Evolutionary conservation across 2,888 invertebrate species (phyloP), one percentile per base, ranked within the genome.

Genomic region (Eupithecia centaureata): DNA sequence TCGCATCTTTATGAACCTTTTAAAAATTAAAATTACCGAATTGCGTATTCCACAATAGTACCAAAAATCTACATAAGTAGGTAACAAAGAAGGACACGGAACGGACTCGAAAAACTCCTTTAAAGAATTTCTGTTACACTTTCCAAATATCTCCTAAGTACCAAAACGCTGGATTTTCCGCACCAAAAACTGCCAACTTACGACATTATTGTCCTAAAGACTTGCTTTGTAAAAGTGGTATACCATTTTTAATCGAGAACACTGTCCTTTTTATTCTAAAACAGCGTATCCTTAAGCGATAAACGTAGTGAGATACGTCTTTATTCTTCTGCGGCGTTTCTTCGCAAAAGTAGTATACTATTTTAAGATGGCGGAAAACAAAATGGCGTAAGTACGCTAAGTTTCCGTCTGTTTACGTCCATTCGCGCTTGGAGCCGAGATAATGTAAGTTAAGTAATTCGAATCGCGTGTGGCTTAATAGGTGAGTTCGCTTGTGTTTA

Each of bases 341-440:
- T 73, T 58, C 65, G 78, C 81, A 87, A 87, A 89, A 88, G 88
- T 89, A 81, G 89, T 89, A 88, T 88, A 89, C 89, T 77, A 89
- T 89, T 86, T 88, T 75, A 67, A 69, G 38, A 5, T 28, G 5
- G 15, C 15, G 68, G 76, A 38, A 35, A 58, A 30, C 28, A 69
- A 82, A 89, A 87, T 0, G 84, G 25, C 77, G 66, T 83, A 86
- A 67, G 81, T 82, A 15, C 25, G 1, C 18, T 27, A 10, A 2
- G 32, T 1, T n/a, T 57, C 13, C 13, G 18, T 12, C 2, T 10
- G 25, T 22, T 25, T 66, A 63, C n/a, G 27, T 7, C 38, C 4
- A 60, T 33, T 32, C 54, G n/a, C 10, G 22, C 4, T 7, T 60
- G 2, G 18, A 7, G 1, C 4, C 27, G 15, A 67, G 54, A 7